Evolutionary conservation across 2,888 invertebrate genomes (phyloP).

Genomic region (Torymus texanus): DNA sequence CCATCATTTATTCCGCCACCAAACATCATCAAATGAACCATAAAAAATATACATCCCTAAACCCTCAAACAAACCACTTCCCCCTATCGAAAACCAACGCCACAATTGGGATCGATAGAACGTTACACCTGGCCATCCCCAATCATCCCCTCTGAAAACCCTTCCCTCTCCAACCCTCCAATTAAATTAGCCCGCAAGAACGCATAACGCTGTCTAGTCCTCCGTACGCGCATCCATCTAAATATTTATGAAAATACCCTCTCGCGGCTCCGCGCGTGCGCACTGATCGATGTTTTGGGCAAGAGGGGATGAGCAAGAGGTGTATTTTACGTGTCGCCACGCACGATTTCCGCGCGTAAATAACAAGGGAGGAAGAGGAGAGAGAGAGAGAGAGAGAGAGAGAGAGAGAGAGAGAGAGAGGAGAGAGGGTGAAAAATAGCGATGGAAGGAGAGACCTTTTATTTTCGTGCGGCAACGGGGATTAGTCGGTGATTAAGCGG

Average conservation of each 20-base stretch:
- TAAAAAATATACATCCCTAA: no score
- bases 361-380: not conserved
- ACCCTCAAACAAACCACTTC: no score
- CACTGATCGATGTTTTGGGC: conserved; percentile 61
- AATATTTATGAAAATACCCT: conserved; percentile 39
- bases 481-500: not conserved
- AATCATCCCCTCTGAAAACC: no score
- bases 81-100: no score
- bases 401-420: not conserved
- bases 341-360: conserved; percentile 64
- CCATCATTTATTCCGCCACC: no score
- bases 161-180: no score
- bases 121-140: no score
- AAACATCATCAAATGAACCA: no score
- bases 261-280: no score
- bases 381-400: no score
- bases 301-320: not conserved
- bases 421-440: not conserved
- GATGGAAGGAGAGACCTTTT: not conserved
- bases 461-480: no score
- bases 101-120: no score
- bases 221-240: not conserved
- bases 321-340: conserved; percentile 66
- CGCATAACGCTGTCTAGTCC: not conserved
- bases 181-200: not conserved